These are phyloP conservation scores for Melanotaenia trifasciata DNA, from an alignment of 2,797 vertebrate genomes.

Conservation along the genomic window DNA sequence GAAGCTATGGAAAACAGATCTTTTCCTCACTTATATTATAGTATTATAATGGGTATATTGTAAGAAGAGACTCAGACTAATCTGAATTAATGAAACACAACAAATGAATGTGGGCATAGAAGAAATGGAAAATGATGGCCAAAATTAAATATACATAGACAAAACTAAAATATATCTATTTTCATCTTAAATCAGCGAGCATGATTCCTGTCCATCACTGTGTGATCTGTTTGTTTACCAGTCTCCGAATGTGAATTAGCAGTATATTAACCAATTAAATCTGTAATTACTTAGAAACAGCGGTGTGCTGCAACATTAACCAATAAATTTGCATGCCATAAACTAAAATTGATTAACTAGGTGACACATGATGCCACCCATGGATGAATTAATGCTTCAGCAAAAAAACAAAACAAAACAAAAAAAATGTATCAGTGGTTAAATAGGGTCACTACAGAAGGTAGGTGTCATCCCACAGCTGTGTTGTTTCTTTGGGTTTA, in stretches of 20 bases:
- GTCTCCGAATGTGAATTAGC: not conserved
- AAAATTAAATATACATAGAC: conserved; percentile 42
- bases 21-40: conserved; percentile 23
- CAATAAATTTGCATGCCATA: not conserved
- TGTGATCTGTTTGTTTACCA: conserved; percentile 4
- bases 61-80: conserved; percentile 19
- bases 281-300: not conserved
- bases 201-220: not conserved
- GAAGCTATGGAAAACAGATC: conserved; percentile 37
- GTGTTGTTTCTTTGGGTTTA: not conserved
- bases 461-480: conserved; percentile 12
- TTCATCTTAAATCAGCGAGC: conserved; percentile 22
- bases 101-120: conserved; percentile 32
- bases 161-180: conserved; percentile 23
- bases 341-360: not conserved
- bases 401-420: not conserved
- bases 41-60: conserved; percentile 2
- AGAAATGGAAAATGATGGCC: conserved; percentile 51
- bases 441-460: conserved; percentile 6
- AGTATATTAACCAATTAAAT: conserved; percentile 4
- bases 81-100: conserved; percentile 46
- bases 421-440: not conserved
- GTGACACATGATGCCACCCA: not conserved
- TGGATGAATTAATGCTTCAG: not conserved
- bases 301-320: not conserved